These are phyloP conservation scores for Tetheella fluctuosa DNA, from an alignment of 2,888 invertebrate genomes.

Conservation along the genomic window DNA sequence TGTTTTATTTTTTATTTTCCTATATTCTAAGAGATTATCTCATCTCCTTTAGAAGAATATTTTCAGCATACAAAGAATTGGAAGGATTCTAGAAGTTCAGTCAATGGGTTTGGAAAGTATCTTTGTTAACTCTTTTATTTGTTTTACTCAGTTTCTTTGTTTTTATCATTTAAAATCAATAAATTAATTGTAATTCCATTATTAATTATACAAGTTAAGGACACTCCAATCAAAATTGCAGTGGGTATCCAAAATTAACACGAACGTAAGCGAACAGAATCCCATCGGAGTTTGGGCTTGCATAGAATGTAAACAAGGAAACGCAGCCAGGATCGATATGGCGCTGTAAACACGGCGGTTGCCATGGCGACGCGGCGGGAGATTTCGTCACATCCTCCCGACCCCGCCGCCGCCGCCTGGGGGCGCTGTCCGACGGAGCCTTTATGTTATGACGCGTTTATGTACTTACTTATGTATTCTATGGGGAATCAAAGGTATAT, in stretches of 20 bases:
- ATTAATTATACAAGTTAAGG: background rate
- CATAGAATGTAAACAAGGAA: conserved; percentile 70
- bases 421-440: conserved; percentile 34
- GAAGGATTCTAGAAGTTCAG: too few relatives aligned
- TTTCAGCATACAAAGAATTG: too few relatives aligned
- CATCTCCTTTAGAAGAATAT: too few relatives aligned
- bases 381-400: conserved; percentile 66
- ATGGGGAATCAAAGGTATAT: background rate
- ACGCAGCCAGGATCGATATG: conserved; percentile 73
- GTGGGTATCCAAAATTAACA: conserved; percentile 7
- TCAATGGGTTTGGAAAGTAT: too few relatives aligned
- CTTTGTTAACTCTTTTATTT: background rate
- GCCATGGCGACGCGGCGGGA: conserved; percentile 74
- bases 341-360: conserved; percentile 82
- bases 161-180: background rate
- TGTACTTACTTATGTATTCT: conserved; percentile 2
- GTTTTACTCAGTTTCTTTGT: background rate
- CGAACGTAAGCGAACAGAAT: background rate
- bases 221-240: background rate
- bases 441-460: conserved; percentile 34
- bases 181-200: too few relatives aligned
- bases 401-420: conserved; percentile 21
- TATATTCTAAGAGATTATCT: too few relatives aligned
- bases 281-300: conserved; percentile 36
- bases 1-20: too few relatives aligned